Evolutionary conservation across 2,113 vertebrate species (phyloP).

Genomic region (Salvelinus sp.): DNA sequence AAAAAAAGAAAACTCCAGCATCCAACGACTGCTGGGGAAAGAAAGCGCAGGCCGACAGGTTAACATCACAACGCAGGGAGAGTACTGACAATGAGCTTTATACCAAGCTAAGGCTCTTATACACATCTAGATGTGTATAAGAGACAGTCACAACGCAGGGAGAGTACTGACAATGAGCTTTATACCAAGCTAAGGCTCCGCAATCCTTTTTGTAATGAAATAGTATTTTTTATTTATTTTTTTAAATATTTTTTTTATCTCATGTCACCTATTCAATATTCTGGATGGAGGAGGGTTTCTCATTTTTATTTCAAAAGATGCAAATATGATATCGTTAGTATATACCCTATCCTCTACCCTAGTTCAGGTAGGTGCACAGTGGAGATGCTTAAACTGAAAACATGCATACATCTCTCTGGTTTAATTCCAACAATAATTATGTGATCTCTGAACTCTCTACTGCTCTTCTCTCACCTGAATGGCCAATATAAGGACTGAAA

Average conservation of each 20-base stretch:
- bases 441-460: constrained; percentile 65
- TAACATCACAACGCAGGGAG: constrained; percentile 91
- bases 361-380: constrained; percentile 88
- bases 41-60: constrained; percentile 89
- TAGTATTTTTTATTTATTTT: constrained; percentile 34
- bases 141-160: too few species aligned
- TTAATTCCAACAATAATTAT: constrained; percentile 65
- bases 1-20: constrained; percentile 84
- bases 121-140: too few species aligned
- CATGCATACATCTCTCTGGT: constrained; percentile 71
- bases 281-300: constrained; percentile 62
- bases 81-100: constrained; percentile 86
- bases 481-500: constrained; percentile 59
- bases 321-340: constrained; percentile 71
- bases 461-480: constrained; percentile 28
- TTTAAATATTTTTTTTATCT: constrained; percentile 71
- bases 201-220: constrained; percentile 65
- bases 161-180: constrained; percentile 84
- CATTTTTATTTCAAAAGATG: constrained; percentile 69
- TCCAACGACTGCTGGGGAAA: constrained; percentile 88
- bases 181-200: constrained; percentile 90
- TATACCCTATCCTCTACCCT: constrained; percentile 62
- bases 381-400: constrained; percentile 74
- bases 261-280: constrained; percentile 62
- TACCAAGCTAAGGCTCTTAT: constrained; percentile 92